Evolutionary conservation across 1,140 invertebrate genomes (phyloP).

Genomic region (Temnothorax curvispinosus): DNA sequence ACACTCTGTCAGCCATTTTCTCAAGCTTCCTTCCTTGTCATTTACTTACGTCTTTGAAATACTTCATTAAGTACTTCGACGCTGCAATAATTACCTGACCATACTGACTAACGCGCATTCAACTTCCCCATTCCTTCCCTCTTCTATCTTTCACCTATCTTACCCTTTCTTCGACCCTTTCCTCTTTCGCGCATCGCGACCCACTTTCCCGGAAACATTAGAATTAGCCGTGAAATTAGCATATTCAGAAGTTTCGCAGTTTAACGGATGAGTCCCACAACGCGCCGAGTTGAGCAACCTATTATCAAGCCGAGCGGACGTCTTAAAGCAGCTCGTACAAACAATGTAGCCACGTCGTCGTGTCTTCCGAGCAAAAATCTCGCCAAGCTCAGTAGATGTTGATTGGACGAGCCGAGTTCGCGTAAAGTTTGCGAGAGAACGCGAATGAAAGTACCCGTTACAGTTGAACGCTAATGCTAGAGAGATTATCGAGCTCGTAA

Average conservation of each 20-base stretch:
- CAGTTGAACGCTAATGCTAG: constrained; percentile 39
- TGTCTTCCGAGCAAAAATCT: constrained; percentile 45
- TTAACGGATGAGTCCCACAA: constrained; percentile 78
- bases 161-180: constrained; percentile 26
- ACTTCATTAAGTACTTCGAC: constrained; percentile 77
- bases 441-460: constrained; percentile 31
- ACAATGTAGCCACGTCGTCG: constrained; percentile 59
- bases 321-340: constrained; percentile 52
- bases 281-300: constrained; percentile 71
- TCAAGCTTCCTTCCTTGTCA: constrained; percentile 64
- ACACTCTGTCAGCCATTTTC: constrained; percentile 16
- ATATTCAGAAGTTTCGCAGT: constrained; percentile 83
- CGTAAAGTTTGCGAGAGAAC: constrained; percentile 42
- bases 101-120: constrained; percentile 66
- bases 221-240: constrained; percentile 83
- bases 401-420: constrained; percentile 52
- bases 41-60: constrained; percentile 75
- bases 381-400: not conserved
- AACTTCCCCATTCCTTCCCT: constrained; percentile 66
- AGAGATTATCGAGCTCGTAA: constrained; percentile 51
- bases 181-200: constrained; percentile 59
- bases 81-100: constrained; percentile 77
- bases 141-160: not conserved
- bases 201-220: constrained; percentile 79
- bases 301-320: constrained; percentile 61